phyloP scores from a whole-genome alignment of 2,888 invertebrate species.

The Melangyna quadrimaculata region DNA sequence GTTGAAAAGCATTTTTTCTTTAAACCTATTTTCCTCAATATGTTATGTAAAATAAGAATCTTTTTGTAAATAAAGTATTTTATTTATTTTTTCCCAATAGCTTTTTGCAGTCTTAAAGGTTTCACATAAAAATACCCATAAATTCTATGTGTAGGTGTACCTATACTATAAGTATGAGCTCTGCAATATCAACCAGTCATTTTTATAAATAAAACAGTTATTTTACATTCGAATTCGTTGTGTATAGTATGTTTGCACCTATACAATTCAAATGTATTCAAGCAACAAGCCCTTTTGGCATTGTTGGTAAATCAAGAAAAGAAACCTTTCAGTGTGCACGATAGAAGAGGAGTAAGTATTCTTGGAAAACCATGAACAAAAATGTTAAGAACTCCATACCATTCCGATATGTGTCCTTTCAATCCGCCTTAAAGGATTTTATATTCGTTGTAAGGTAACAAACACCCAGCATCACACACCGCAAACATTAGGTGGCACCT shows the following conservation, averaged over 20 bases:
- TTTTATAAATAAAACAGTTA: slow-evolving; percentile 21
- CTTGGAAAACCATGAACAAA: slow-evolving; percentile 26
- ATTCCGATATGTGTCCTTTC: slow-evolving; percentile 56
- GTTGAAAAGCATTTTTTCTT: too few relatives aligned
- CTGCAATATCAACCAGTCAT: background rate
- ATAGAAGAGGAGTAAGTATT: background rate
- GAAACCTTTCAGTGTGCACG: background rate
- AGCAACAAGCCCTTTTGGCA: background rate
- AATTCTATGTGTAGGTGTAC: background rate
- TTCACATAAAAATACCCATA: background rate
- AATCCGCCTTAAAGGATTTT: slow-evolving; percentile 66
- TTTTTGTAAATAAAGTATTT: background rate
- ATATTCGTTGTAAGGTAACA: slow-evolving; percentile 62
- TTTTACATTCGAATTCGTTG: background rate
- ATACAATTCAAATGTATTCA: slow-evolving; percentile 9
- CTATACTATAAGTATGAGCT: too few relatives aligned
- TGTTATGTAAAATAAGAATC: background rate
- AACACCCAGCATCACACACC: background rate
- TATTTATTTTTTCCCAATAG: too few relatives aligned
- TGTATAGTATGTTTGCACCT: background rate
- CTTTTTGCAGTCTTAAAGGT: background rate
- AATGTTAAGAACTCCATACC: slow-evolving; percentile 40
- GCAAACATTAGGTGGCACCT: slow-evolving; percentile 51
- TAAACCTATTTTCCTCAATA: background rate
- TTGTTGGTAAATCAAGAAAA: background rate